Percentiles rank a stretch among this genome's conserved stretches.
These are phyloP conservation scores for Anthopleura sola DNA, from an alignment of 64 coral and sea anemone species.

Conservation along the genomic window DNA sequence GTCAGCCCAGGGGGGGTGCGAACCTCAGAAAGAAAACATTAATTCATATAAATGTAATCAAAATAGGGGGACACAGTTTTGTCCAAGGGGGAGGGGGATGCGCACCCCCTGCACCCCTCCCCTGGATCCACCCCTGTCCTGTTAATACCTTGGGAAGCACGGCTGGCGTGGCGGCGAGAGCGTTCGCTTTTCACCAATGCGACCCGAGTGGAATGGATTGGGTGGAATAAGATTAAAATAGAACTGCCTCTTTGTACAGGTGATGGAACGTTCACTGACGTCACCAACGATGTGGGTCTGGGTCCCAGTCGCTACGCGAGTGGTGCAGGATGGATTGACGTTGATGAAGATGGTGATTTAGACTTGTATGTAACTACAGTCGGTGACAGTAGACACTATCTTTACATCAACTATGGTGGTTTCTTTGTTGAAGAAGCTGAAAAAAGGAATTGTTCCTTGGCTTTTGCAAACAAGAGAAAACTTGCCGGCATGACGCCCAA, in stretches of 20 bases:
- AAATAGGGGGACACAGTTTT: too few relatives aligned
- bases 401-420: constrained; percentile 84
- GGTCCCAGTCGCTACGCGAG: constrained; percentile 74
- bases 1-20: too few relatives aligned
- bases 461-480: constrained; percentile 75
- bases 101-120: too few relatives aligned
- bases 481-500: constrained; percentile 85
- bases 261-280: constrained; percentile 85
- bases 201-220: too few relatives aligned
- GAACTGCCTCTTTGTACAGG: constrained; percentile 29
- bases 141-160: too few relatives aligned
- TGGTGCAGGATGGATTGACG: constrained; percentile 88
- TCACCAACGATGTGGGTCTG: constrained; percentile 54
- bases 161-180: too few relatives aligned
- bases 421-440: constrained; percentile 73
- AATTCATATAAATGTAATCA: too few relatives aligned
- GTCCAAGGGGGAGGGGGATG: too few relatives aligned
- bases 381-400: constrained; percentile 81
- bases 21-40: too few relatives aligned
- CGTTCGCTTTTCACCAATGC: too few relatives aligned
- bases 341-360: constrained; percentile 90
- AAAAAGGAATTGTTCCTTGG: constrained; percentile 72
- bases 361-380: constrained; percentile 93
- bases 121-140: too few relatives aligned
- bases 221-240: too few relatives aligned